Conservation (phyloP, 1,140 invertebrate genomes). For the Cherax quadricarinatus region DNA sequence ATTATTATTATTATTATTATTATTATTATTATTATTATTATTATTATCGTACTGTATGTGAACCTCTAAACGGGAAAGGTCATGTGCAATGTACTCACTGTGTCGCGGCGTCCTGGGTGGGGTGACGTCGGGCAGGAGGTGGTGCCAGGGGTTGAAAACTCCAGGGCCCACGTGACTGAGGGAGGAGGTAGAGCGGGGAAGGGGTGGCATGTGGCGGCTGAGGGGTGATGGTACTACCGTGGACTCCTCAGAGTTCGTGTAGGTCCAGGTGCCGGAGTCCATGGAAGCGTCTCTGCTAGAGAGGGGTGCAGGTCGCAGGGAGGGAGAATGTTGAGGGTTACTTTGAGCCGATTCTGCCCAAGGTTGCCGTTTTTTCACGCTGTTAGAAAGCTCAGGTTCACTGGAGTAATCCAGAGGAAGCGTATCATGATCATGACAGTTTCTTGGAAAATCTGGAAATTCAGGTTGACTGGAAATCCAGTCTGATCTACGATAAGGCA, state of each 20-base stretch:
- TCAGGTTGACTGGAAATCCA: constrained; percentile 60
- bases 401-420: constrained; percentile 47
- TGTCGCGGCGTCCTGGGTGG: constrained; percentile 52
- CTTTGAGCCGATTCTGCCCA: not conserved
- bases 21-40: too few relatives aligned
- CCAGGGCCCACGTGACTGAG: constrained; percentile 38
- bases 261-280: constrained; percentile 55
- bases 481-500: not conserved
- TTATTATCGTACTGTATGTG: too few relatives aligned
- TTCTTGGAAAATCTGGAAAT: constrained; percentile 29
- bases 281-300: not conserved
- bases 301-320: constrained; percentile 7
- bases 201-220: not conserved
- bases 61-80: not conserved
- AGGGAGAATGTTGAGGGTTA: not conserved
- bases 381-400: constrained; percentile 40
- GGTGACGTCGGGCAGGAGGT: constrained; percentile 49
- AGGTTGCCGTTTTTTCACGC: not conserved
- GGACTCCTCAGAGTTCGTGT: constrained; percentile 16
- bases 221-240: constrained; percentile 7
- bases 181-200: constrained; percentile 54
- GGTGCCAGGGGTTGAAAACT: constrained; percentile 42
- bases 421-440: not conserved
- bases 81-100: constrained; percentile 15
- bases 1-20: too few relatives aligned